Base-by-base conservation (phyloP, 2,888 invertebrate genomes). In the Pemphredon lugubris region DNA sequence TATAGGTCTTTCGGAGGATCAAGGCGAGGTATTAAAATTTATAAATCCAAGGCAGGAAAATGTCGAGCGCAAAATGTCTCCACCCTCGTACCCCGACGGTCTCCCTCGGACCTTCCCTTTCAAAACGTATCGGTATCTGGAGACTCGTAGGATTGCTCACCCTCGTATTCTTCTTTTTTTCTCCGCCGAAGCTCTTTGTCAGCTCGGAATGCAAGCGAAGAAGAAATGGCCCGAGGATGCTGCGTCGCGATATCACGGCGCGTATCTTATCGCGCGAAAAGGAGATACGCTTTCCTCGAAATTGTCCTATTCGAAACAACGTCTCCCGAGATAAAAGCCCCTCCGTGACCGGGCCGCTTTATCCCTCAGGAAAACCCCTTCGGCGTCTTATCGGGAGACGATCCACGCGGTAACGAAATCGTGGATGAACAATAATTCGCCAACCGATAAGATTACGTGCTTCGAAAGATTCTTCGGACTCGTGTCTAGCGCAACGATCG, bases 241-340 rank as follows among this genome's bases (percentile, higher is more conserved):
- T 42, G 55, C 55, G 53, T 30, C 39, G 16, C n/a, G 66, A 40
- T 73, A 73, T 73, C 66, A 39, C 11, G 18, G 23, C 26, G 18
- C 42, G 55, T 54, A 72, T 73, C 65, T 70, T 73, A 73, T 73
- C 73, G 32, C 39, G 6, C n/a, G 23, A 44, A 34, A 2, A 20
- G 26, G n/a, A 14, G 51, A 55, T 48, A 47, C 64, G 21, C 57
- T 61, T 53, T 45, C 59, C 59, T 44, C 20, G 53, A 26, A 57
- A 73, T 73, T 71, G 48, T 66, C 44, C 42, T 53, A 37, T 21
- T 40, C 70, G 70, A 73, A 70, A 73, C 70, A 73, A 73, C 59
- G 60, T 65, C 65, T 39, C 54, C 34, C 16, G 23, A n/a, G 53
- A 66, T 54, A 73, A 71, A 58, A 34, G 51, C 45, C 64, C 55